Evolutionary conservation across 2,797 vertebrate species (phyloP), one percentile per base, ranked within the genome.

Genomic region (Lacerta agilis): DNA sequence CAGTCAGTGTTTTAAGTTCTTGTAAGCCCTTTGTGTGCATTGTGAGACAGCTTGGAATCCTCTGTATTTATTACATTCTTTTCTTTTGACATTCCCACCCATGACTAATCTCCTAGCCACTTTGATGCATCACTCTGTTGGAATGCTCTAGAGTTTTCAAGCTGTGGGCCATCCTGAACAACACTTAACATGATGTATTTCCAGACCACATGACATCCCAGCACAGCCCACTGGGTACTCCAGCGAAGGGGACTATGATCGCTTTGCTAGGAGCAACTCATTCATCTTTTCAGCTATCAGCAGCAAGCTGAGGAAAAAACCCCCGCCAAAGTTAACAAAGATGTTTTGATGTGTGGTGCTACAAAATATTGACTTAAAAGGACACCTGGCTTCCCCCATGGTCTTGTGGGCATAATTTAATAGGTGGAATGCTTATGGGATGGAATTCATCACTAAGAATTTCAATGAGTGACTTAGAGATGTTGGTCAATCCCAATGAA

Each of bases 261-360:
- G 87, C 76, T 79, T 29, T 85, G 5, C 92, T 91, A 90, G 87
- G 20, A 93, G 77, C 73, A 93, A 58, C 3, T 88, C 83, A 92
- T 94, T 89, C 66, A 67, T 90, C 90, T 91, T 90, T 11, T 25
- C 81, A 55, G 2, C 0, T 4, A 71, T 49, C 73, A 75, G 36
- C 3, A 77, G 77, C 0, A 8, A 91, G 83, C 90, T 77, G 82
- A 83, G 85, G 1, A 2, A 55, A 86, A 76, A 2, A 45, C 11
- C 11, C 49, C 49, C 83, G 83, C 38, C 79, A 78, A 73, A 88
- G 82, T 87, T 79, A 55, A 49, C 84, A 49, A 86, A 33, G 73
- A 86, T 29, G 18, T 72, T 15, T 55, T 55, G 49, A 79, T 2
- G 8, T 76, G 33, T 87, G 80, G 87, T 64, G 6, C 81, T 78